A percentile compares a stretch with the other conserved stretches of the same genome.
phyloP scores from a whole-genome alignment of 2,888 invertebrate species.

The Biston betularia region DNA sequence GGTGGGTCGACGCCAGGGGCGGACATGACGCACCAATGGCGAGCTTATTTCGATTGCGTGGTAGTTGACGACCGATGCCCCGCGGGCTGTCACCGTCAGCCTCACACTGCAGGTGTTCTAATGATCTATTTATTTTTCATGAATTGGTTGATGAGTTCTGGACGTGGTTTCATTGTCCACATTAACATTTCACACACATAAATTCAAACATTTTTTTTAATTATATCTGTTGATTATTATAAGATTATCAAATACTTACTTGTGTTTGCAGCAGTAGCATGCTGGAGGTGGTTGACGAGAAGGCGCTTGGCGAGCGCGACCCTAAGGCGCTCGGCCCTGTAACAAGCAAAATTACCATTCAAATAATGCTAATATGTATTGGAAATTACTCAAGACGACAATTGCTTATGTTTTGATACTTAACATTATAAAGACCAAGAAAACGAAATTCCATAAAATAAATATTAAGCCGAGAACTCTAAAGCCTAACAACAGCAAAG shows the following conservation, averaged over 20 bases:
- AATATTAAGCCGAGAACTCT: slow-evolving; percentile 16
- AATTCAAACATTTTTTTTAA: not conserved
- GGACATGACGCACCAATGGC: slow-evolving; percentile 72
- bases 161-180: not conserved
- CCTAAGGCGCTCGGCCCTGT: slow-evolving; percentile 85
- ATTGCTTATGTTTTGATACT: slow-evolving; percentile 4
- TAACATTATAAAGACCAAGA: slow-evolving; percentile 26
- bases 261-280: slow-evolving; percentile 98
- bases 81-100: slow-evolving; percentile 49
- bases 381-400: not conserved
- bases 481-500: slow-evolving; percentile 53
- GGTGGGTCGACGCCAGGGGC: slow-evolving; percentile 69
- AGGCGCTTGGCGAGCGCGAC: slow-evolving; percentile 86
- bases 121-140: slow-evolving; percentile 48
- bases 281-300: slow-evolving; percentile 89
- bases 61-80: slow-evolving; percentile 39
- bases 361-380: not conserved
- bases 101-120: slow-evolving; percentile 62
- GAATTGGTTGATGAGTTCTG: slow-evolving; percentile 11
- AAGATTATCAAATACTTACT: slow-evolving; percentile 83
- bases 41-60: slow-evolving; percentile 56
- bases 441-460: slow-evolving; percentile 9
- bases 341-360: slow-evolving; percentile 60
- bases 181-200: not conserved
- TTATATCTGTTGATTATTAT: not conserved